Percentiles rank a stretch among this genome's conserved stretches.
phyloP scores from a whole-genome alignment of 2,113 vertebrate genomes.

The Strigops habroptila region DNA sequence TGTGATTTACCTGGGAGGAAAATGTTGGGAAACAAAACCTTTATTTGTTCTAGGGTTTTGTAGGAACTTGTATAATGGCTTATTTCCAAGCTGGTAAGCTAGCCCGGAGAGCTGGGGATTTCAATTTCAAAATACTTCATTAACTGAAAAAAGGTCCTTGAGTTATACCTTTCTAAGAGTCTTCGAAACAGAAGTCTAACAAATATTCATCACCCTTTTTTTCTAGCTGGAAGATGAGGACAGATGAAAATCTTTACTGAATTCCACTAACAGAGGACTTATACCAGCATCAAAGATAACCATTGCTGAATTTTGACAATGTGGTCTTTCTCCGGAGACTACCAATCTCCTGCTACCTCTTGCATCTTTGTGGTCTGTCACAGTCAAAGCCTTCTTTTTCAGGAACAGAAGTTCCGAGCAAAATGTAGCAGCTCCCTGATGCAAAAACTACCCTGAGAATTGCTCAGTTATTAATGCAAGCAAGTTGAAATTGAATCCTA shows the following conservation, averaged over 20 bases:
- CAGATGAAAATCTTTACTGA: background rate
- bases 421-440: background rate
- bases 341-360: background rate
- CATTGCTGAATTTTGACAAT: background rate
- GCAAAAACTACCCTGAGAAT: background rate
- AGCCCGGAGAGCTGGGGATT: background rate
- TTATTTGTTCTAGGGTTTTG: background rate
- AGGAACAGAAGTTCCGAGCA: background rate
- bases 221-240: background rate
- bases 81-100: background rate
- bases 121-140: background rate
- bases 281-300: background rate
- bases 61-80: background rate
- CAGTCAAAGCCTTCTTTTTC: background rate
- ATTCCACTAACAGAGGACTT: background rate
- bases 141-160: background rate
- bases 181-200: background rate
- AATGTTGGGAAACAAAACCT: background rate
- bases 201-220: background rate
- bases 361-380: background rate
- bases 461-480: background rate
- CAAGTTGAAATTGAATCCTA: background rate
- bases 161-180: background rate
- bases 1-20: background rate
- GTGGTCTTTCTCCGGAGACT: background rate